Evolutionary conservation across 2,797 vertebrate genomes (phyloP).

Genomic region (Capromys pilorides): DNA sequence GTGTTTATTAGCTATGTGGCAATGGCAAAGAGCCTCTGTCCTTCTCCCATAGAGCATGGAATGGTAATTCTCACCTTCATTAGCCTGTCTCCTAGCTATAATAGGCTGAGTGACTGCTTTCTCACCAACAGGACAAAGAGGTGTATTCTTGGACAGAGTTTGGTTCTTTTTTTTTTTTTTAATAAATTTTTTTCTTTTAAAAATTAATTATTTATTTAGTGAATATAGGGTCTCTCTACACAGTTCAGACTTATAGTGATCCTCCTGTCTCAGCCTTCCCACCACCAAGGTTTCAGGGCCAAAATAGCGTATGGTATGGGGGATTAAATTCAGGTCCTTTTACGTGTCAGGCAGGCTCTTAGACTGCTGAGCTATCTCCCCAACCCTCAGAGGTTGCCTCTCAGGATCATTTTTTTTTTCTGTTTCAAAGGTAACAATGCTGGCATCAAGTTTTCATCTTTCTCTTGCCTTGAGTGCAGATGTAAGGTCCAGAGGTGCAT

Average conservation of each 20-base stretch:
- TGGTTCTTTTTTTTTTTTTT: not conserved
- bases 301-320: no score
- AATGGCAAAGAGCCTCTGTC: not conserved
- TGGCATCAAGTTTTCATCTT: not conserved
- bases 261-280: no score
- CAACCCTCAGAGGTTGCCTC: not conserved
- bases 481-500: not conserved
- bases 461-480: constrained; percentile 27
- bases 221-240: no score
- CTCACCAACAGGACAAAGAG: not conserved
- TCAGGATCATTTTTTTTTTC: constrained; percentile 4
- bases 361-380: no score
- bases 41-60: not conserved
- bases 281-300: no score
- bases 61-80: not conserved
- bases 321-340: no score
- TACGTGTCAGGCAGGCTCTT: no score
- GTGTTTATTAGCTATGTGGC: not conserved
- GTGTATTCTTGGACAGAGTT: not conserved
- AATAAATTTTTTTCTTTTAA: no score
- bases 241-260: no score
- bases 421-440: not conserved
- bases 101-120: not conserved
- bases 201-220: no score
- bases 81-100: not conserved